Evolutionary conservation across 2,888 invertebrate species (phyloP), one percentile per base, ranked within the genome.

Genomic region (Aphidoletes aphidimyza): DNA sequence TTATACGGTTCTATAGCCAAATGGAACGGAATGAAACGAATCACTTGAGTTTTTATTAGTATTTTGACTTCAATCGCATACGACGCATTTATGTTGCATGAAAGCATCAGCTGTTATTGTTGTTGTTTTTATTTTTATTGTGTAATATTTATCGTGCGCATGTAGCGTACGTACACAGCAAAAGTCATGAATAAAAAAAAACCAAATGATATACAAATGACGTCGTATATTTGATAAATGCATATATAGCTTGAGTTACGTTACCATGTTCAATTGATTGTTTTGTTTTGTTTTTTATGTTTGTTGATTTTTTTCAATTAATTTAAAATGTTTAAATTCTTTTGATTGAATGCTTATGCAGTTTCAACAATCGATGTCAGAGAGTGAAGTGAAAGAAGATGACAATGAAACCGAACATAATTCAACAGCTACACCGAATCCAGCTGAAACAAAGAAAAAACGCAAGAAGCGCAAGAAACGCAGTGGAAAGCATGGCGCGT

Each of bases 351-450:
- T 42, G 54, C 17, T 54, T 14, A 5, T 34, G n/a, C 22, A 81
- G 81, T 81, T 81, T 30, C 81, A 94, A 87, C 92, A 92, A 86
- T 93, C 93, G 78, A 91, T 92, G 87, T 94, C 93, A 0, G 94
- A 94, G 87, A 93, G 93, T 86, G 94, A 94, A 89, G 93, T 93
- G 8, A 93, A 93, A 88, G 93, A 93, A 87, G 93, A 93, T 87
- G 93, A 94, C 87, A 92, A 92, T 87, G 92, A 93, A 88, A 92
- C 92, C 39, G 93, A 93, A 86, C 90, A 90, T 86, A 92, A 92
- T 34, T 91, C 92, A 11, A 90, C 91, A 47, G 91, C 92, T 17
- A 91, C 91, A 86, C 90, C 89, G 83, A 88, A 89, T 85, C 89
- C 89, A 85, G 90, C 91, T 84, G 91, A 91, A 85, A 90, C 91